Evolutionary conservation across 1,140 invertebrate species (phyloP).

Genomic region (Lycorma delicatula): DNA sequence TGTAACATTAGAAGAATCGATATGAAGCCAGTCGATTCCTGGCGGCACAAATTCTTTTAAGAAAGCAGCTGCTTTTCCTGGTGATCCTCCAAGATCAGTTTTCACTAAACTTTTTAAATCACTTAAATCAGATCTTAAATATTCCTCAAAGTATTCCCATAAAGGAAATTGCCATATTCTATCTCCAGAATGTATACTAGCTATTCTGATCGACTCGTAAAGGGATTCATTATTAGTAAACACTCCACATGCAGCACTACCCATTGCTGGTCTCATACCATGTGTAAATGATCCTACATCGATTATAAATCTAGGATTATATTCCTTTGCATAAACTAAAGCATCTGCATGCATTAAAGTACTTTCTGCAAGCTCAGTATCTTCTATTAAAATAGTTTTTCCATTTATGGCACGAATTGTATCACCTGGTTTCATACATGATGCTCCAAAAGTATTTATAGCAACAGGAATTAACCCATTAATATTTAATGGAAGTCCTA

Average conservation of each 20-base stretch:
- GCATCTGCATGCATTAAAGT: slow-evolving; percentile 55
- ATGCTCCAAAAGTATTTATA: slow-evolving; percentile 54
- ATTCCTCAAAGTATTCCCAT: slow-evolving; percentile 46
- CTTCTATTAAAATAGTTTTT: slow-evolving; percentile 54
- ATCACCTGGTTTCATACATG: slow-evolving; percentile 52
- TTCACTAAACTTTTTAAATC: neutral
- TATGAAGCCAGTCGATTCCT: slow-evolving; percentile 47
- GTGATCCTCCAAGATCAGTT: neutral
- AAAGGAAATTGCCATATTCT: slow-evolving; percentile 57
- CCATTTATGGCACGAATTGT: slow-evolving; percentile 54
- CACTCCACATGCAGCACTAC: slow-evolving; percentile 45
- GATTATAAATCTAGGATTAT: slow-evolving; percentile 49
- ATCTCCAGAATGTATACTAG: slow-evolving; percentile 49
- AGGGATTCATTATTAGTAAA: slow-evolving; percentile 45
- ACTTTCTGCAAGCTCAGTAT: slow-evolving; percentile 59
- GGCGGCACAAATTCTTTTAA: slow-evolving; percentile 46
- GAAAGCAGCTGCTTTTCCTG: slow-evolving; percentile 47
- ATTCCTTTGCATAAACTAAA: slow-evolving; percentile 50
- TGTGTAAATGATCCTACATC: slow-evolving; percentile 55
- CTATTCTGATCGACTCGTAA: slow-evolving; percentile 42
- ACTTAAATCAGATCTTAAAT: neutral
- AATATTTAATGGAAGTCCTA: slow-evolving; percentile 50
- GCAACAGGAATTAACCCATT: slow-evolving; percentile 46
- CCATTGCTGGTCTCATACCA: slow-evolving; percentile 47
- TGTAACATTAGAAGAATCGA: slow-evolving; percentile 51